phyloP scores from a whole-genome alignment of 2,797 vertebrate species.

The Typhlichthys eigenmanni region DNA sequence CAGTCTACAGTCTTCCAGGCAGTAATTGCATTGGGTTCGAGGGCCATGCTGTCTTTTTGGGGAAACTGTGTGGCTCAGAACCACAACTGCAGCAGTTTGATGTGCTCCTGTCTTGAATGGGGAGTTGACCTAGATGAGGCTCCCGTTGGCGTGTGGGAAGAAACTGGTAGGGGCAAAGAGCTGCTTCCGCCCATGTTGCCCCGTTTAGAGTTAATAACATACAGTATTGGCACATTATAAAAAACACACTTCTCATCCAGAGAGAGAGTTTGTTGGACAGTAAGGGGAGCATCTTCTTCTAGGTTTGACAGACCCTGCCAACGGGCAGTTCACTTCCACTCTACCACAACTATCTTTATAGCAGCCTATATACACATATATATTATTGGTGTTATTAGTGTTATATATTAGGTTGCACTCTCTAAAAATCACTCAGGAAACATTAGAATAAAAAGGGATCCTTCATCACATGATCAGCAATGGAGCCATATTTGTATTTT shows the following conservation, averaged over 20 bases:
- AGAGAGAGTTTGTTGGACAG: constrained; percentile 56
- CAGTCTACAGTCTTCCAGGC: constrained; percentile 35
- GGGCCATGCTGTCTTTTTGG: constrained; percentile 38
- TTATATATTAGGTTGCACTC: too few species aligned
- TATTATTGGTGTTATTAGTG: too few species aligned
- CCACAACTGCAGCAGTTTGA: constrained; percentile 58
- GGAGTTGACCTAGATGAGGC: constrained; percentile 65
- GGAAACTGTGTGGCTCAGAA: constrained; percentile 49
- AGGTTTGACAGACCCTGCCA: constrained; percentile 27
- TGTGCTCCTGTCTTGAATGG: constrained; percentile 63
- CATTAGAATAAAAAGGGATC: too few species aligned
- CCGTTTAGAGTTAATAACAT: constrained; percentile 63
- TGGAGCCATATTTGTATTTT: too few species aligned
- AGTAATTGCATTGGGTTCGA: constrained; percentile 61
- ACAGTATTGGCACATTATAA: constrained; percentile 3
- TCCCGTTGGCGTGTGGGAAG: constrained; percentile 62
- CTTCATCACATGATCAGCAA: too few species aligned
- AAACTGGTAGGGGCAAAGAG: constrained; percentile 60
- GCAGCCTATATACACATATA: too few species aligned
- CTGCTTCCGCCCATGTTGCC: constrained; percentile 52
- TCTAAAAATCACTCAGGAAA: too few species aligned
- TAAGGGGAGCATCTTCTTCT: constrained; percentile 40
- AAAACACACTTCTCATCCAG: constrained; percentile 29
- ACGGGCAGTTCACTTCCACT: too few species aligned
- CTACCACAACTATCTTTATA: too few species aligned